These are phyloP conservation scores for Alloplasta piceator DNA, from an alignment of 2,888 invertebrate genomes.

Conservation along the genomic window DNA sequence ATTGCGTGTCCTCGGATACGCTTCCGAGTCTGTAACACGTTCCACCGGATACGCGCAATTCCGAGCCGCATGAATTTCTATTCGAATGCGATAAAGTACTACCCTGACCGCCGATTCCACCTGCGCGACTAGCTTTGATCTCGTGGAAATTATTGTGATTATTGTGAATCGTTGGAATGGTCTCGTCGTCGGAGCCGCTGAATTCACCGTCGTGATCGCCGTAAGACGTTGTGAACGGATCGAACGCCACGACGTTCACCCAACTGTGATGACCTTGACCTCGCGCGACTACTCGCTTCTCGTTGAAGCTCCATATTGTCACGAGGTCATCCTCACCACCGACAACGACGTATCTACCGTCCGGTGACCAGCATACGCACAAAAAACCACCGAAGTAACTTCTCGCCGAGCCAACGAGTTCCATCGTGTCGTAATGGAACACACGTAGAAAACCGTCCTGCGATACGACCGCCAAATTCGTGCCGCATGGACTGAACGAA, in stretches of 20 bases:
- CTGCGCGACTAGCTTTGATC: conserved; percentile 61
- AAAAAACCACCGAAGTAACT: conserved; percentile 99
- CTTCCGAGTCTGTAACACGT: conserved; percentile 95
- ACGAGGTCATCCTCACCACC: conserved; percentile 99
- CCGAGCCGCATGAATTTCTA: conserved; percentile 82
- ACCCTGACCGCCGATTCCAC: conserved; percentile 59
- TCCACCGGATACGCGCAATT: conserved; percentile 82
- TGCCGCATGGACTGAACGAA: conserved; percentile 97
- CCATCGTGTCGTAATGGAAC: conserved; percentile 99
- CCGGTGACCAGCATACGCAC: conserved; percentile 99
- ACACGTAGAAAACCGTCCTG: conserved; percentile 98
- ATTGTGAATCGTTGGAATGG: conserved; percentile 78
- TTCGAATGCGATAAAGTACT: conserved; percentile 77
- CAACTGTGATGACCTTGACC: conserved; percentile 99
- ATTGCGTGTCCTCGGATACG: conserved; percentile 98
- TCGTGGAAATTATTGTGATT: conserved; percentile 78
- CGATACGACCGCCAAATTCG: conserved; percentile 96
- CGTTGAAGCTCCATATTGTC: conserved; percentile 97
- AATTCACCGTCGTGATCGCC: conserved; percentile 85
- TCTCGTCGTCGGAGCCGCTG: conserved; percentile 85
- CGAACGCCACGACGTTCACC: conserved; percentile 98
- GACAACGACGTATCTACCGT: conserved; percentile 96
- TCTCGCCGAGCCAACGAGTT: conserved; percentile 95
- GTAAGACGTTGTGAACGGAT: conserved; percentile 92
- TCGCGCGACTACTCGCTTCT: conserved; percentile 97